Percentiles rank a stretch among this genome's conserved stretches.
phyloP scores from a whole-genome alignment of 2,888 invertebrate species.

The Ophion ellenae region DNA sequence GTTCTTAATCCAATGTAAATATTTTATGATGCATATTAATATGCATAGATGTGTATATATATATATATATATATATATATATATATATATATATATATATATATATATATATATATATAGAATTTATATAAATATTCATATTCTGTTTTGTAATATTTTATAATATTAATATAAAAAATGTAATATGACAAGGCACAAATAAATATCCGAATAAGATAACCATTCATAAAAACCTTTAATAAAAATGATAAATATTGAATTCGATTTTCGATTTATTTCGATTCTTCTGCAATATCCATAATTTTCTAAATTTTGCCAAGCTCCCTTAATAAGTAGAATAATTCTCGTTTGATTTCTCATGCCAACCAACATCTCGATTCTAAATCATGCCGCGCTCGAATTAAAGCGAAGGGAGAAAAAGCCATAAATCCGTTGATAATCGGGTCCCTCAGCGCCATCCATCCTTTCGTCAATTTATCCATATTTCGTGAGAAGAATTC shows the following conservation, averaged over 20 bases:
- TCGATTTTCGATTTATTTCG: too few relatives aligned
- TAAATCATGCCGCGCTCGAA: conserved; percentile 23
- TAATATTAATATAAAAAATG: too few relatives aligned
- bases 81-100: too few relatives aligned
- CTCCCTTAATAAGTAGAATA: neutral
- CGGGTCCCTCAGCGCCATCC: conserved; percentile 17
- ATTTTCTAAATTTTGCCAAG: neutral
- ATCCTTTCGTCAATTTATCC: conserved; percentile 56
- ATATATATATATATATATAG: too few relatives aligned
- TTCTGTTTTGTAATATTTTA: too few relatives aligned
- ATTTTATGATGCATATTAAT: too few relatives aligned
- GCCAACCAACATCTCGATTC: conserved; percentile 25
- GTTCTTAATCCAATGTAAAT: too few relatives aligned
- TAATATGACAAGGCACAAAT: too few relatives aligned
- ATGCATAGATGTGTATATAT: neutral
- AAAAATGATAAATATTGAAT: too few relatives aligned
- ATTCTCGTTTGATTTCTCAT: conserved; percentile 2
- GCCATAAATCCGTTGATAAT: conserved; percentile 30
- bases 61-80: neutral
- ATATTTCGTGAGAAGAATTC: conserved; percentile 56
- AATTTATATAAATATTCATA: too few relatives aligned
- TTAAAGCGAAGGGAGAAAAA: neutral
- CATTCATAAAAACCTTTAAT: too few relatives aligned
- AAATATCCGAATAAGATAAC: too few relatives aligned
- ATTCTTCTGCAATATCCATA: neutral